Percentiles rank a stretch among this genome's conserved stretches.
phyloP scores from a whole-genome alignment of 2,113 vertebrate genomes.

The Rhombomys opimus region DNA sequence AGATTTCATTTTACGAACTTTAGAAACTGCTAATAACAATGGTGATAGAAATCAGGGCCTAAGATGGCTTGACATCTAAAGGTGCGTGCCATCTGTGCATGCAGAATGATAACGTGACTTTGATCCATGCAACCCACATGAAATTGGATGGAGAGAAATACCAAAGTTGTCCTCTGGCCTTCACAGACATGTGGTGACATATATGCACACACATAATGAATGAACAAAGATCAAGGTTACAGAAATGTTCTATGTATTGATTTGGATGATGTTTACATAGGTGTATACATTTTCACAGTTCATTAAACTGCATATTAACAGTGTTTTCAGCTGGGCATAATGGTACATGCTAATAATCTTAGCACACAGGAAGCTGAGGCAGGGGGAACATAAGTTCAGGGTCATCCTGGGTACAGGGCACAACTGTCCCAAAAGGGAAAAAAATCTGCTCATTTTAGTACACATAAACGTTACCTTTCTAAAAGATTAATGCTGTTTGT shows the following conservation, averaged over 20 bases:
- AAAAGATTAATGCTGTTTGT: background rate
- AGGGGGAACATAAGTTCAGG: background rate
- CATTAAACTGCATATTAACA: background rate
- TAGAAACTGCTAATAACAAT: conserved; percentile 35
- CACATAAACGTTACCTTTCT: conserved; percentile 4
- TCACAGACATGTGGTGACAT: background rate
- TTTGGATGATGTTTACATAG: background rate
- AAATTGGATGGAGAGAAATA: background rate
- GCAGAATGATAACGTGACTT: background rate
- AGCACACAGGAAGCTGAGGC: background rate
- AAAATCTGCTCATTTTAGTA: conserved; percentile 23
- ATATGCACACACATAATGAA: background rate
- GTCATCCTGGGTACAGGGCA: background rate
- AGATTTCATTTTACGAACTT: conserved; percentile 40
- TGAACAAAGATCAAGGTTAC: background rate
- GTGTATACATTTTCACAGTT: conserved; percentile 37
- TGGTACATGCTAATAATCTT: background rate
- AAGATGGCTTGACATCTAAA: background rate
- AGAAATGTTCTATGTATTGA: conserved; percentile 42
- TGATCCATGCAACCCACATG: background rate
- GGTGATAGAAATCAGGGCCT: conserved; percentile 35
- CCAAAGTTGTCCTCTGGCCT: background rate
- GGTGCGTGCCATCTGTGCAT: background rate
- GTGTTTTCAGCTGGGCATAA: background rate
- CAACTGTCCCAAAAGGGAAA: background rate